A percentile compares a stretch with the other conserved stretches of the same genome.
These are phyloP conservation scores for Hemiprocne comata DNA, from an alignment of 2,113 vertebrate genomes.

Conservation along the genomic window DNA sequence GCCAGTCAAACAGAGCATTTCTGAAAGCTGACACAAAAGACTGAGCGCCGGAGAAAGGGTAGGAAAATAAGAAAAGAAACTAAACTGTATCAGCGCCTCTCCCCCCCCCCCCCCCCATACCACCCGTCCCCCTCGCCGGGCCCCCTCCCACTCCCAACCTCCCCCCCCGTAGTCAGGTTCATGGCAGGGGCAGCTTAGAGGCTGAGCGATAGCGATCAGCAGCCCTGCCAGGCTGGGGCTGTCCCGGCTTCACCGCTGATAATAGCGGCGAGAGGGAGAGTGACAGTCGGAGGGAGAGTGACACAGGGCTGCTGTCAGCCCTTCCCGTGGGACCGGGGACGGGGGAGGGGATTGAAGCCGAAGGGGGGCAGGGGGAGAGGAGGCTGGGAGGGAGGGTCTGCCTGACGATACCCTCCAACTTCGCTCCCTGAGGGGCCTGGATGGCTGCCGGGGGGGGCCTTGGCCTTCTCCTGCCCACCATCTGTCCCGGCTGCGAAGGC, in stretches of 20 bases:
- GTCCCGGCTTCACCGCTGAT: constrained; percentile 72
- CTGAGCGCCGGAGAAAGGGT: constrained; percentile 79
- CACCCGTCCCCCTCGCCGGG: not conserved
- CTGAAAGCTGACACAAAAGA: constrained; percentile 98
- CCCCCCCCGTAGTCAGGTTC: constrained; percentile 68
- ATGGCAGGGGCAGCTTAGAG: constrained; percentile 72
- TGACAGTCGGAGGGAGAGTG: constrained; percentile 81
- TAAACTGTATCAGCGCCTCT: constrained; percentile 80
- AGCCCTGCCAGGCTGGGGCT: constrained; percentile 73
- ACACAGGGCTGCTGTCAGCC: constrained; percentile 76
- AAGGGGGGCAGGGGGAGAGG: constrained; percentile 13
- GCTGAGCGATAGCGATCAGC: constrained; percentile 77
- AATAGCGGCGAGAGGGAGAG: constrained; percentile 75
- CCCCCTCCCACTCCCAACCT: constrained; percentile 1
- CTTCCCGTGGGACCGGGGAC: constrained; percentile 78
- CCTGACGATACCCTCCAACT: not conserved
- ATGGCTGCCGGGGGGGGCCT: not conserved
- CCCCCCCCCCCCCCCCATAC: not conserved
- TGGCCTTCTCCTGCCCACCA: constrained; percentile 59
- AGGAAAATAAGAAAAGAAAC: constrained; percentile 83
- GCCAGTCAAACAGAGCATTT: constrained; percentile 99
- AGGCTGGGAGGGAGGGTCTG: not conserved
- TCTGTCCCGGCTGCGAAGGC: constrained; percentile 26
- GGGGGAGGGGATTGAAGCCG: not conserved
- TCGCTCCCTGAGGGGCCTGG: not conserved